These are phyloP conservation scores for Salticus scenicus DNA, from an alignment of 2,888 invertebrate species.

Conservation along the genomic window DNA sequence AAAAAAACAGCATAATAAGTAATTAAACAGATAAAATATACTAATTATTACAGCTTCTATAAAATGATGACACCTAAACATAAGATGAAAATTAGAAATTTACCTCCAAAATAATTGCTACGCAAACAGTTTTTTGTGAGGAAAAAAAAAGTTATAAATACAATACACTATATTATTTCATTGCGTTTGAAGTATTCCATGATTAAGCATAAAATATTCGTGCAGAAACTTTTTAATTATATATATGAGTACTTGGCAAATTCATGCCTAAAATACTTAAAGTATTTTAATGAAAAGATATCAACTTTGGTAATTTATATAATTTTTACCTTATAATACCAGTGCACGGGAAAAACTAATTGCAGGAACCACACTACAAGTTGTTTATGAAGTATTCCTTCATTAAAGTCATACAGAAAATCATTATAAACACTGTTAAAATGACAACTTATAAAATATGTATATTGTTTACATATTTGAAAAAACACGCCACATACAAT, in stretches of 20 bases:
- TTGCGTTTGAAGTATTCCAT: no score
- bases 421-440: neutral
- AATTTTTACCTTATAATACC: neutral
- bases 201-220: no score
- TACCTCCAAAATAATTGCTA: no score
- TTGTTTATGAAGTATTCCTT: neutral
- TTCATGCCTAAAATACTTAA: neutral
- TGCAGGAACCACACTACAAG: neutral
- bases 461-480: neutral
- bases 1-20: no score
- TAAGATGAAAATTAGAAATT: no score
- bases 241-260: neutral
- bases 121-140: no score
- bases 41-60: no score
- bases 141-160: no score
- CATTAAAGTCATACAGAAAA: neutral
- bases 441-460: neutral
- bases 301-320: neutral
- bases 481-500: slow-evolving; percentile 1
- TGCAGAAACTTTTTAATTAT: neutral
- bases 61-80: no score
- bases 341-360: neutral
- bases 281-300: neutral
- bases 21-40: no score
- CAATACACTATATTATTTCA: neutral